These are phyloP conservation scores for Eurytoma adleriae DNA, from an alignment of 2,888 invertebrate species.

Conservation along the genomic window DNA sequence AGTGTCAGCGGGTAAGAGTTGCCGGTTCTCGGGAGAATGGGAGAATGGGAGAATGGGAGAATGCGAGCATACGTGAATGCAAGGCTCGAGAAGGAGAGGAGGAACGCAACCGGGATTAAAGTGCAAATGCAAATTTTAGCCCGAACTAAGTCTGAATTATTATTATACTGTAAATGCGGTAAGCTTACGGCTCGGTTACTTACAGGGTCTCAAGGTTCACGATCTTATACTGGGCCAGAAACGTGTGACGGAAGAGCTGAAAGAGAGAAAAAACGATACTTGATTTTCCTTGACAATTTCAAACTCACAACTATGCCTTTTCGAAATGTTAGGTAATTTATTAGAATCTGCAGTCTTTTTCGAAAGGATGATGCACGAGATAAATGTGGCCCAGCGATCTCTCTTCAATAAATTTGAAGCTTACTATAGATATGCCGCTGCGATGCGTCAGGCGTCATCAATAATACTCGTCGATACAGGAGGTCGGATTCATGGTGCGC, in stretches of 20 bases:
- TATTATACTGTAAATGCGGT: conserved; percentile 69
- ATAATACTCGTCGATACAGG: conserved; percentile 64
- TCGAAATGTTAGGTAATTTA: conserved; percentile 42
- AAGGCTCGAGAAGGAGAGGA: conserved; percentile 49
- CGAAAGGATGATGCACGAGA: conserved; percentile 21
- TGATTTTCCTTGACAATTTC: conserved; percentile 46
- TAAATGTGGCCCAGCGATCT: conserved; percentile 39
- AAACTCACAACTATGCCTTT: conserved; percentile 46
- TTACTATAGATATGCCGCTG: conserved; percentile 44
- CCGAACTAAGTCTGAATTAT: conserved; percentile 69
- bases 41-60: too few species aligned
- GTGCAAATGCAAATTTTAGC: conserved; percentile 71
- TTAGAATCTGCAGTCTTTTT: too few species aligned
- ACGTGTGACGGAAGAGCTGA: conserved; percentile 89
- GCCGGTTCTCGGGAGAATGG: conserved; percentile 31
- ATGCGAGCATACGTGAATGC: too few species aligned
- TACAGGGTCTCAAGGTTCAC: conserved; percentile 80
- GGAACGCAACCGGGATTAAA: conserved; percentile 65
- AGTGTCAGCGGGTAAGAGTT: conserved; percentile 65
- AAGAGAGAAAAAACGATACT: conserved; percentile 66
- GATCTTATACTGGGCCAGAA: conserved; percentile 85
- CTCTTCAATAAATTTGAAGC: conserved; percentile 54
- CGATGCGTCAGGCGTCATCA: conserved; percentile 61
- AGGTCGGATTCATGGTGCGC: conserved; percentile 65
- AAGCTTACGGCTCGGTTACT: conserved; percentile 68